phyloP scores from a whole-genome alignment of 2,888 invertebrate species.

The Cantharis nigra region DNA sequence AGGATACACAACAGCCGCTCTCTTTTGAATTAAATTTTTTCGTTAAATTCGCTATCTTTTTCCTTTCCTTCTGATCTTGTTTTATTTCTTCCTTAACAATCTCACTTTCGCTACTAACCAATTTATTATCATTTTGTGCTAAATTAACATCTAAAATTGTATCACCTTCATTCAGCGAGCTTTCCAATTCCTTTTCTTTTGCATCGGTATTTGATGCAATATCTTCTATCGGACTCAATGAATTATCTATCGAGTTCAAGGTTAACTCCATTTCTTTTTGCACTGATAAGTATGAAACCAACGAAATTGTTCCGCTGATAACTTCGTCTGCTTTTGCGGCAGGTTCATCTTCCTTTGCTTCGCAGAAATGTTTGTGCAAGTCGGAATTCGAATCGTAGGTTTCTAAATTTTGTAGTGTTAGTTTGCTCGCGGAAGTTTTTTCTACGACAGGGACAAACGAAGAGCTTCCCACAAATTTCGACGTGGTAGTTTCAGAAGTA shows the following conservation, averaged over 20 bases:
- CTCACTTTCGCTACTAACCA: not conserved
- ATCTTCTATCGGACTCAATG: not conserved
- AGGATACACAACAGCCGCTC: not conserved
- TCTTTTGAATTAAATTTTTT: not conserved
- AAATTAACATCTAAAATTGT: not conserved
- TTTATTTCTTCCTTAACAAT: not conserved
- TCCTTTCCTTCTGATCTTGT: not conserved
- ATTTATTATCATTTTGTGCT: not conserved
- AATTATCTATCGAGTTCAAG: not conserved
- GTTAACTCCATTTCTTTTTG: conserved; percentile 8
- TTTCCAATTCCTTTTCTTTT: not conserved
- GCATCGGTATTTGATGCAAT: not conserved
- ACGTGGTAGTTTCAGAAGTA: not conserved
- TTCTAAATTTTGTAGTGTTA: not conserved
- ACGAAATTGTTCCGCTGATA: conserved; percentile 5
- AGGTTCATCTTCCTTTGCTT: not conserved
- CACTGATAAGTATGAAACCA: not conserved
- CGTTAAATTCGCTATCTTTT: not conserved
- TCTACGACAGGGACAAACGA: not conserved
- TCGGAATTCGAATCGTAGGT: not conserved
- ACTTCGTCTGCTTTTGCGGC: not conserved
- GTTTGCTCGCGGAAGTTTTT: not conserved
- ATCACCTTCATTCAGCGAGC: not conserved
- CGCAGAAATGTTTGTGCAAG: not conserved
- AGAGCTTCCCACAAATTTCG: not conserved